Conservation (phyloP, 2,113 vertebrate species). For the Neopipo cinnamomea region DNA sequence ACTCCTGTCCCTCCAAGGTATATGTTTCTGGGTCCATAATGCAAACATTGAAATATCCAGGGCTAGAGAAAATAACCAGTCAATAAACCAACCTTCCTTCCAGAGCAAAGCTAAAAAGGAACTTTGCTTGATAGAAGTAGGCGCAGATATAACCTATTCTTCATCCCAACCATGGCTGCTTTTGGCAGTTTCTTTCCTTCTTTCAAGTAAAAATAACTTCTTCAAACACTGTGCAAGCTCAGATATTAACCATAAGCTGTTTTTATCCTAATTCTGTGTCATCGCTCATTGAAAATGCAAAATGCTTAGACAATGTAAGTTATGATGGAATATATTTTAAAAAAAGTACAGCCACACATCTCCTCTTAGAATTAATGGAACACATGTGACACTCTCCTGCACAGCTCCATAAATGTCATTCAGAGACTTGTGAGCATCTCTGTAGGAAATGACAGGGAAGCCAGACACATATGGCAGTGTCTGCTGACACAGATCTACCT, state of each 20-base stretch:
- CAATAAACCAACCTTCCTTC: neutral
- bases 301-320: neutral
- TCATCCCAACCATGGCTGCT: neutral
- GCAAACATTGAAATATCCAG: neutral
- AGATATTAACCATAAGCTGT: neutral
- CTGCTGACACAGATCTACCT: neutral
- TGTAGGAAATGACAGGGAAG: slow-evolving; percentile 22
- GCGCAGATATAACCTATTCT: neutral
- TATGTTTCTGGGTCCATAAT: neutral
- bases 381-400: neutral
- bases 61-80: neutral
- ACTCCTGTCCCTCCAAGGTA: neutral
- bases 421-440: neutral
- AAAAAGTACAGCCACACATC: neutral
- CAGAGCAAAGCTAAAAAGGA: neutral
- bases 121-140: neutral
- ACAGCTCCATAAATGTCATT: neutral
- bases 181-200: neutral
- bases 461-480: neutral
- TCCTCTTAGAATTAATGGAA: neutral
- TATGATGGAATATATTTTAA: neutral
- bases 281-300: neutral
- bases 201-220: neutral
- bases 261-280: neutral
- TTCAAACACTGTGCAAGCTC: neutral